phyloP scores from a whole-genome alignment of 2,888 invertebrate genomes.

The Miltochrista miniata region DNA sequence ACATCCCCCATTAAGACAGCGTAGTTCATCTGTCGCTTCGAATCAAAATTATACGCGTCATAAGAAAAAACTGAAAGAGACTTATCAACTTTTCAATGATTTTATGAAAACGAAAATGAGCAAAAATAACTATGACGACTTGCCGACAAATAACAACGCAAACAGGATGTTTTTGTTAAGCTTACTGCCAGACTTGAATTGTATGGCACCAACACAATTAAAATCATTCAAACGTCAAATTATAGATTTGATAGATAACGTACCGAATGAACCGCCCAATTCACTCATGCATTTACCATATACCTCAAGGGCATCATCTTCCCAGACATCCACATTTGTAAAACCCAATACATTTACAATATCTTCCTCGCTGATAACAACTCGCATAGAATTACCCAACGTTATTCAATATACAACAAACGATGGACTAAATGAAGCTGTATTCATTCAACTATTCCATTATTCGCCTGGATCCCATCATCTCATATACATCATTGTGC shows the following conservation, averaged over 20 bases:
- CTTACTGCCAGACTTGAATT: conserved; percentile 2
- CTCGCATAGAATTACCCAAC: conserved; percentile 4
- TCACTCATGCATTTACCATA: conserved; percentile 1
- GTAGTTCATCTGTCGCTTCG: too few species aligned
- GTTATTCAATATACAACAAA: conserved; percentile 3
- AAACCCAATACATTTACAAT: background rate
- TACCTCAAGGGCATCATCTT: background rate
- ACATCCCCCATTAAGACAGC: too few species aligned
- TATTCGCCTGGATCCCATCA: too few species aligned
- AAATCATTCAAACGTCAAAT: conserved; percentile 3
- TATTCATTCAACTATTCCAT: too few species aligned
- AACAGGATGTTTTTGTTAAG: conserved; percentile 5
- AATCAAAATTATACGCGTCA: conserved; percentile 1
- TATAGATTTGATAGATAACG: conserved; percentile 3
- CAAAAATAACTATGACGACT: too few species aligned
- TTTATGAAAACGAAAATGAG: conserved; percentile 17
- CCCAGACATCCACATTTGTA: conserved; percentile 1
- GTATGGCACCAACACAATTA: too few species aligned
- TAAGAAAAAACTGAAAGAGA: conserved; percentile 10
- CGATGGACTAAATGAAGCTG: conserved; percentile 6
- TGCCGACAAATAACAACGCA: conserved; percentile 1
- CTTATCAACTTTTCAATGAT: conserved; percentile 13
- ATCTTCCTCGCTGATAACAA: conserved; percentile 3
- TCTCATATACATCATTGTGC: too few species aligned
- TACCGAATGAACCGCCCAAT: conserved; percentile 1